Percentiles rank a stretch among this genome's conserved stretches.
phyloP scores from a whole-genome alignment of 2,888 invertebrate genomes.

The Leptinotarsa haldemani region DNA sequence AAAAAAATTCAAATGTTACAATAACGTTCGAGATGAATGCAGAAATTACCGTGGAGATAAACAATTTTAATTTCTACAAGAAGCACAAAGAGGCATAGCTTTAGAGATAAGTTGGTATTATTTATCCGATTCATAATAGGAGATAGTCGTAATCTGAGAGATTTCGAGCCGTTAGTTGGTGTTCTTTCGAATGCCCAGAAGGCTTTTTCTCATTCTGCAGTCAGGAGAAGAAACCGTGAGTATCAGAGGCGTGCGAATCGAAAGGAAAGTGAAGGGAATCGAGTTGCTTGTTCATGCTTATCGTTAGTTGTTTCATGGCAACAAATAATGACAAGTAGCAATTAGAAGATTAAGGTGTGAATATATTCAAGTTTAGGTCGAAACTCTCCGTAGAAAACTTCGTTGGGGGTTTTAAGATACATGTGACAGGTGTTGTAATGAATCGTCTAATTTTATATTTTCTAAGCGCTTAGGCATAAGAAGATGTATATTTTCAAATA shows the following conservation, averaged over 20 bases:
- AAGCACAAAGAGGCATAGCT: slow-evolving; percentile 30
- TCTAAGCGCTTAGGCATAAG: too few relatives aligned
- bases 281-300: slow-evolving; percentile 6
- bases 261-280: slow-evolving; percentile 22
- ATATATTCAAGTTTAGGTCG: too few relatives aligned
- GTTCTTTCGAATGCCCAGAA: slow-evolving; percentile 35
- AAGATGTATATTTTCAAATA: too few relatives aligned
- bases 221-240: slow-evolving; percentile 34
- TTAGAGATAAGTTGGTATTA: slow-evolving; percentile 34
- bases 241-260: slow-evolving; percentile 27
- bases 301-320: background rate
- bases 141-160: slow-evolving; percentile 37
- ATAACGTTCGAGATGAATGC: background rate
- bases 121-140: slow-evolving; percentile 40
- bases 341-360: too few relatives aligned
- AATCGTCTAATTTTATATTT: too few relatives aligned
- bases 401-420: too few relatives aligned
- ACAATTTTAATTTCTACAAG: slow-evolving; percentile 19
- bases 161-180: slow-evolving; percentile 43
- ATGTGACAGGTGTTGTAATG: too few relatives aligned
- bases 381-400: too few relatives aligned
- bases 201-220: slow-evolving; percentile 39
- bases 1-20: background rate
- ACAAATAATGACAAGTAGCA: background rate
- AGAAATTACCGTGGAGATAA: slow-evolving; percentile 1